Base-by-base conservation (phyloP, 2,888 invertebrate genomes). In the Eledona agricola region DNA sequence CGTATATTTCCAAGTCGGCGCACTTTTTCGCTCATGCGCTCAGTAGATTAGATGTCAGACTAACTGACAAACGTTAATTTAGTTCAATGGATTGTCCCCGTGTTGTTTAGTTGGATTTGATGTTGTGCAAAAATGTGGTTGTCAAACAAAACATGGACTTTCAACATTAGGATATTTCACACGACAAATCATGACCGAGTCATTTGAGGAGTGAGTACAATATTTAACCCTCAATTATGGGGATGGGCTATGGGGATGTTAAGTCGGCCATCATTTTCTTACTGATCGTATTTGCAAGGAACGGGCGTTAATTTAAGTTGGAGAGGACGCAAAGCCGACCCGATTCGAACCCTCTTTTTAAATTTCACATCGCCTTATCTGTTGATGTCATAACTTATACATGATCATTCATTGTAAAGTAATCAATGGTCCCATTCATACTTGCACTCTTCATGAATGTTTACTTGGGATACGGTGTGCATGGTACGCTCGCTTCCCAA, bases 121-220 rank as follows among this genome's bases (percentile, higher is more conserved):
- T 76, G 76, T 75, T 72, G 73, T 72, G 69, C 69, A 71, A 76
- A 74, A 73, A 76, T 76, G 76, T 71, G 73, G 74, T 71, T 73
- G 66, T 70, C 63, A 71, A 69, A 67, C 70, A 71, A 84, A 84
- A 84, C 83, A 87, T 86, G 84, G 85, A 84, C 84, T 64, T 62
- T 62, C 83, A 86, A 83, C 84, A 87, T 85, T 90, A 89, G 86
- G 84, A 84, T 86, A 85, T 87, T 87, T 83, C 83, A 83, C 83
- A 85, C 84, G 80, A 86, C 87, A 81, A 89, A 90, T 81, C 89
- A 91, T 90, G 90, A 90, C 89, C 87, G 90, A 90, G 85, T 85
- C 86, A 86, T 87, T 86, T 87, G 90, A 91, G 84, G 89, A 89
- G 90, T 91, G 82, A 89, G 89, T 86, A 76, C 58, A 70, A 60